Percentiles rank a stretch among this genome's conserved stretches.
Evolutionary conservation across 1,140 invertebrate genomes (phyloP).

Genomic region (Physella acuta): DNA sequence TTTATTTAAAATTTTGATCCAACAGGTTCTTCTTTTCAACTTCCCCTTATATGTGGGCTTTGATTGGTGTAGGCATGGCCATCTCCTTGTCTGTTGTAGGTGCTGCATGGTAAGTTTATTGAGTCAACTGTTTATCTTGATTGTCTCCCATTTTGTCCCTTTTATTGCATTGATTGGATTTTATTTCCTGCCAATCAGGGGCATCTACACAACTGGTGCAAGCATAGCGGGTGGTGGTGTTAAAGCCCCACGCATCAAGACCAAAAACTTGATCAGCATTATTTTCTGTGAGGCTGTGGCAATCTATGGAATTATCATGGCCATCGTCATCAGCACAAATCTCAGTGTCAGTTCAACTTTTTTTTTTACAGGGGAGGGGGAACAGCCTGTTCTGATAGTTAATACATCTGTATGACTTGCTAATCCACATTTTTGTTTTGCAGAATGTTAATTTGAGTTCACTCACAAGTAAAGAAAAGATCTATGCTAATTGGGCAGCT

Average conservation of each 20-base stretch:
- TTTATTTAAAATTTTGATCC: no score
- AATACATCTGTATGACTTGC: no score
- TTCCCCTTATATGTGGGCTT: constrained; percentile 92
- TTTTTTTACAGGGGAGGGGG: no score
- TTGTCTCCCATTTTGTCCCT: background rate
- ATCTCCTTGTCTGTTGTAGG: constrained; percentile 95
- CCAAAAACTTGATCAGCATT: constrained; percentile 98
- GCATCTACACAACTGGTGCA: constrained; percentile 93
- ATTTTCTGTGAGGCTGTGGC: constrained; percentile 99
- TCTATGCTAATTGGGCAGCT: constrained; percentile 33
- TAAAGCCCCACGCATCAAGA: constrained; percentile 97
- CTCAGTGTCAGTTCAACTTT: constrained; percentile 71
- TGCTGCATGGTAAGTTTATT: constrained; percentile 77
- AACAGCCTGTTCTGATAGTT: no score
- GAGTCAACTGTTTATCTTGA: background rate
- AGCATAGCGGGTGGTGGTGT: constrained; percentile 97
- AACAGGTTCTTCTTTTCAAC: constrained; percentile 74
- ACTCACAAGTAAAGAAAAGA: constrained; percentile 16
- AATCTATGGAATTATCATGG: constrained; percentile 97
- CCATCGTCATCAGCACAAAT: constrained; percentile 88
- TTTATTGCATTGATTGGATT: background rate
- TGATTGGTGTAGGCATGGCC: constrained; percentile 85
- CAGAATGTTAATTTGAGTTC: constrained; percentile 31
- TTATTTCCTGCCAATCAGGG: constrained; percentile 61
- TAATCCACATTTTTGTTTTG: constrained; percentile 28